phyloP scores from a whole-genome alignment of 2,888 invertebrate species.

The Idaea aversata region DNA sequence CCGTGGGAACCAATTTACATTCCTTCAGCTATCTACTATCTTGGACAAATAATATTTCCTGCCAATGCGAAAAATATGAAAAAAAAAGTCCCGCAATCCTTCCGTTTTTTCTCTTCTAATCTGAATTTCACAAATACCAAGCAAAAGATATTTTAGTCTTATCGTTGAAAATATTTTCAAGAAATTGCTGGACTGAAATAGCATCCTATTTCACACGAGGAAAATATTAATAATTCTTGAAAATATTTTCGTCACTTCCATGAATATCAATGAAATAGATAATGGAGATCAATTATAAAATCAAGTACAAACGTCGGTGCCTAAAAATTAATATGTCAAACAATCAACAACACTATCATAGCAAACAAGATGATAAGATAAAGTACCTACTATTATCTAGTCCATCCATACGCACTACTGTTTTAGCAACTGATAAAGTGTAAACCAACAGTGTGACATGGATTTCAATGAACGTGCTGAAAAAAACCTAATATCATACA shows the following conservation, averaged over 20 bases:
- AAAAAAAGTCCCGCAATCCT: neutral
- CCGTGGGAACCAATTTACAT: constrained; percentile 40
- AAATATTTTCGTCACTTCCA: neutral
- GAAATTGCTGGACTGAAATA: neutral
- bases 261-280: neutral
- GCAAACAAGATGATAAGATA: constrained; percentile 4
- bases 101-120: neutral
- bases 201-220: neutral
- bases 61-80: neutral
- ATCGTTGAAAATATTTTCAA: neutral
- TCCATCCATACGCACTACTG: constrained; percentile 12
- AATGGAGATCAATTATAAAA: neutral
- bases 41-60: constrained; percentile 23
- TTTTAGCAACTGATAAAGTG: constrained; percentile 12
- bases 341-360: constrained; percentile 10
- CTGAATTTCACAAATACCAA: neutral
- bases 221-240: neutral
- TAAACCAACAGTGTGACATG: neutral
- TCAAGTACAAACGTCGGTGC: neutral
- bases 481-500: neutral
- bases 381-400: neutral
- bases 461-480: neutral
- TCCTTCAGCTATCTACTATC: constrained; percentile 31
- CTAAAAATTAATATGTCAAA: neutral
- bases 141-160: neutral